phyloP scores from a whole-genome alignment of 92 coral and sea anemone species.

The Micromussa lordhowensis region DNA sequence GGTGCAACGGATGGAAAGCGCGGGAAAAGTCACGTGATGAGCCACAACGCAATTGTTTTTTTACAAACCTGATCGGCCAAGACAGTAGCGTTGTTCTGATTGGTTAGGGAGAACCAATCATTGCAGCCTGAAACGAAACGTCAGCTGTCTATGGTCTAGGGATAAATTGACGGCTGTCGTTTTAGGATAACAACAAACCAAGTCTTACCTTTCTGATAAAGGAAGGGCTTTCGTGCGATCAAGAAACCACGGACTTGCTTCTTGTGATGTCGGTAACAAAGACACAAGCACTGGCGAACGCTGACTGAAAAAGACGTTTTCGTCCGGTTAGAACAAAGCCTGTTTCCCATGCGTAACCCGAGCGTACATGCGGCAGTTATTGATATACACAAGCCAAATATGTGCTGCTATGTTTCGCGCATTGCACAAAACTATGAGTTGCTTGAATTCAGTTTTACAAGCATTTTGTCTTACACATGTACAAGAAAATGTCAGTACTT shows the following conservation, averaged over 20 bases:
- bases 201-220: constrained; percentile 75
- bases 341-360: too few species aligned
- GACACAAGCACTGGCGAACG: constrained; percentile 95
- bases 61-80: background rate
- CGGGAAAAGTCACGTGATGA: background rate
- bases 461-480: too few species aligned
- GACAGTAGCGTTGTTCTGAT: background rate
- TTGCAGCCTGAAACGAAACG: background rate
- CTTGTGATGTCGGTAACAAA: constrained; percentile 93
- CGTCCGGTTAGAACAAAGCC: background rate
- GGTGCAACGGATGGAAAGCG: background rate
- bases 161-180: background rate
- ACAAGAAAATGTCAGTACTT: constrained; percentile 32
- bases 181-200: background rate
- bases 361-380: too few species aligned
- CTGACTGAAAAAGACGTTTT: constrained; percentile 64
- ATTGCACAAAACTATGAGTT: too few species aligned
- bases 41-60: background rate
- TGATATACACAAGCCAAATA: too few species aligned
- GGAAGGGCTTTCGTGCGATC: constrained; percentile 94
- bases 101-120: background rate
- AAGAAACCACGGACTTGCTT: constrained; percentile 87
- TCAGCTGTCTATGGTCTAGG: background rate
- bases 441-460: too few species aligned
- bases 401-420: too few species aligned